Evolutionary conservation across 2,888 invertebrate species (phyloP).

Genomic region (Pollenia griseotomentosa): DNA sequence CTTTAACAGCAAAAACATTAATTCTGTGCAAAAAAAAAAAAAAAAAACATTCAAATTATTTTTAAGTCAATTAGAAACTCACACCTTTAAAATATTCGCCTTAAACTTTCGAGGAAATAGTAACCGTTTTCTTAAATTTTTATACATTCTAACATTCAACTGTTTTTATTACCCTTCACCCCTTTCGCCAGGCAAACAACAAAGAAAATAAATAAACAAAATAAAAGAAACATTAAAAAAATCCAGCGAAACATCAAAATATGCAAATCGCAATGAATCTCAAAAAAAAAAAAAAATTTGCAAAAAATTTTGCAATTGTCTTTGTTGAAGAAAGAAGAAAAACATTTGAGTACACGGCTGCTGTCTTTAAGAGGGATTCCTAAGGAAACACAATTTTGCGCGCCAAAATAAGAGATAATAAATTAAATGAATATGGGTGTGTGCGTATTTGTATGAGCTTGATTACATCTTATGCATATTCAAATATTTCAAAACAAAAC

Average conservation of each 20-base stretch:
- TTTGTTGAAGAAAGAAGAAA: not conserved
- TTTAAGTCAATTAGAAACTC: slow-evolving; percentile 3
- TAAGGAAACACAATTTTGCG: slow-evolving; percentile 48
- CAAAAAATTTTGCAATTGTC: slow-evolving; percentile 50
- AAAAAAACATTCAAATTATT: slow-evolving; percentile 1
- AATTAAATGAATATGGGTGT: not conserved
- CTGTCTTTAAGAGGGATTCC: slow-evolving; percentile 22
- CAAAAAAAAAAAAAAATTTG: slow-evolving; percentile 42
- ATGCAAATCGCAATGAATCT: slow-evolving; percentile 49
- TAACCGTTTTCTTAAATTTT: slow-evolving; percentile 34
- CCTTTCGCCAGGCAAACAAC: not conserved
- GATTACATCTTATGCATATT: slow-evolving; percentile 54
- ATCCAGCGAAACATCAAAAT: slow-evolving; percentile 4
- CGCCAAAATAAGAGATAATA: slow-evolving; percentile 68
- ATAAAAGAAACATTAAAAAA: slow-evolving; percentile 13
- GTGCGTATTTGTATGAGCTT: not conserved
- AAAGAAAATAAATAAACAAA: slow-evolving; percentile 19
- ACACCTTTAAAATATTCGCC: slow-evolving; percentile 1
- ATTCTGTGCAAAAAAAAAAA: not conserved
- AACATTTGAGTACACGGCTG: slow-evolving; percentile 47
- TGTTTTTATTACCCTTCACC: slow-evolving; percentile 31
- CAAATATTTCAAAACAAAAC: slow-evolving; percentile 26
- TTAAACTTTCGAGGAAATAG: not conserved
- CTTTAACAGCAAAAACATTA: not conserved
- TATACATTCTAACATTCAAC: not conserved